Evolutionary conservation across 1,140 invertebrate genomes (phyloP).

Genomic region (Cherax destructor): DNA sequence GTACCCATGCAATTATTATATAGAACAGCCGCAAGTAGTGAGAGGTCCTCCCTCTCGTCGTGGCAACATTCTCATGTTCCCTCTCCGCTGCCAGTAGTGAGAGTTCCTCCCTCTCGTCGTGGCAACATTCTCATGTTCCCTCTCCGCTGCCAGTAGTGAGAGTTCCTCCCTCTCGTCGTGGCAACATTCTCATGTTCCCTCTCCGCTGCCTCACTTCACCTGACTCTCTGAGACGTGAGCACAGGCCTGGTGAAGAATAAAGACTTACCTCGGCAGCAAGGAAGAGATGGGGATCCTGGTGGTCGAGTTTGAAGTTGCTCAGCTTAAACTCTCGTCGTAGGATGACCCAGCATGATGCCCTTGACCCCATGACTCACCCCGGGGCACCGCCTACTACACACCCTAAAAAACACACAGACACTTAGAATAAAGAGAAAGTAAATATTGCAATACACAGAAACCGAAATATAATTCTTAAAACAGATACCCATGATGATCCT

Average conservation of each 20-base stretch:
- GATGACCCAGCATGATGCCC: background rate
- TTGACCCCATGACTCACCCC: constrained; percentile 23
- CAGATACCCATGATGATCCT: too few species aligned
- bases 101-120: background rate
- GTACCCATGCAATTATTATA: too few species aligned
- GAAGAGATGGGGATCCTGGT: constrained; percentile 31
- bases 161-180: background rate
- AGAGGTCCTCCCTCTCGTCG: background rate
- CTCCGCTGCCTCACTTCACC: background rate
- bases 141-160: background rate
- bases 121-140: background rate
- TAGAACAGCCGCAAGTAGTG: too few species aligned
- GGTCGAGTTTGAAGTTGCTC: constrained; percentile 31
- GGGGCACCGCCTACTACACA: too few species aligned
- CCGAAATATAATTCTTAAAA: too few species aligned
- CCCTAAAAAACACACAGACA: too few species aligned
- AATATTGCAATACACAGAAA: too few species aligned
- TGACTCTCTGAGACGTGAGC: background rate
- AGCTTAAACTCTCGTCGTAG: constrained; percentile 23
- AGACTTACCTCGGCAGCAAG: constrained; percentile 34
- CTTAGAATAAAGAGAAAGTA: too few species aligned
- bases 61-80: background rate
- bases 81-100: background rate
- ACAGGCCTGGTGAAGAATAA: background rate
- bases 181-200: background rate